Evolutionary conservation across 2,797 vertebrate species (phyloP).

Genomic region (Urosaurus nigricauda): DNA sequence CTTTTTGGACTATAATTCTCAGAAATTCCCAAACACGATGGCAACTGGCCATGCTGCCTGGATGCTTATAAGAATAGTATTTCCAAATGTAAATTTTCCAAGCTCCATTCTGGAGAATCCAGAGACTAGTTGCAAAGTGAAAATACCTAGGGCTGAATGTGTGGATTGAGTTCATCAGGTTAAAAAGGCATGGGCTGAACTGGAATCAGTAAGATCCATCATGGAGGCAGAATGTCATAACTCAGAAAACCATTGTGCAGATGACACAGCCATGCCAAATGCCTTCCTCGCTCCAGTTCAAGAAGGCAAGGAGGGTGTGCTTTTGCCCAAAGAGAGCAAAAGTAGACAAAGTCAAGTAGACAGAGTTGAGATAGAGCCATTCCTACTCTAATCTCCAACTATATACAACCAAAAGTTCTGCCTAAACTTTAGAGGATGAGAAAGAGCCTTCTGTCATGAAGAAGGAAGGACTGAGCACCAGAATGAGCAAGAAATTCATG

Average conservation of each 20-base stretch:
- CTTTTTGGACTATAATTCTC: no score
- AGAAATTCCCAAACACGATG: no score
- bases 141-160: no score
- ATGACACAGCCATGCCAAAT: neutral
- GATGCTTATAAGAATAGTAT: no score
- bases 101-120: no score
- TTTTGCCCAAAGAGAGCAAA: neutral
- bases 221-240: neutral
- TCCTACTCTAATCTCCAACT: neutral
- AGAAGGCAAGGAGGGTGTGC: neutral
- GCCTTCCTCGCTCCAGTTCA: neutral
- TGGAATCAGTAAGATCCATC: neutral
- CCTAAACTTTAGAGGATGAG: neutral
- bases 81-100: no score
- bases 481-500: neutral
- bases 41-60: neutral
- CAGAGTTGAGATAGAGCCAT: neutral
- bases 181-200: no score
- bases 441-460: no score
- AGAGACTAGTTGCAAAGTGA: no score
- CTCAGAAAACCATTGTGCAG: neutral
- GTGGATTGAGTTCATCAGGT: neutral
- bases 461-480: no score
- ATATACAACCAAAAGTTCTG: neutral
- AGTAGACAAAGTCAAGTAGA: neutral